Evolutionary conservation across 23 tunicate genomes (phyloP).

Genomic region (Trididemnum miniatum): DNA sequence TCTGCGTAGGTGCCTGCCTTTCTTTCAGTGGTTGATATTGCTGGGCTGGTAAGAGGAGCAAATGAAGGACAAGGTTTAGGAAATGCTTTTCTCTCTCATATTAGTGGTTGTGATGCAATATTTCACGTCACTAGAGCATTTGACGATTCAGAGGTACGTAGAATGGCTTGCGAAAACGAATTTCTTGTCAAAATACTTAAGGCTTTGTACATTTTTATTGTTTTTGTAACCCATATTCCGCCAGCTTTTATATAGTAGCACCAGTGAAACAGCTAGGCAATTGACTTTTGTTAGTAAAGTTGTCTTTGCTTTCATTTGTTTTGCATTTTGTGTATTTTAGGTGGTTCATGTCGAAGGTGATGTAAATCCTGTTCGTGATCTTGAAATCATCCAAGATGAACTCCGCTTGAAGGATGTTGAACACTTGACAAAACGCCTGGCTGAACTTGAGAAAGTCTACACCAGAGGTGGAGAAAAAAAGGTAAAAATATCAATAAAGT

Average conservation of each 20-base stretch:
- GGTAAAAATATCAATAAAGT: no score
- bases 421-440: slow-evolving; percentile 74
- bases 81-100: slow-evolving; percentile 97
- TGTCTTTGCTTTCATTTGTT: no score
- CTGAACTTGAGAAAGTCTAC: slow-evolving; percentile 88
- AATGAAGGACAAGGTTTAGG: slow-evolving; percentile 98
- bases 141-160: slow-evolving; percentile 85
- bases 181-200: no score
- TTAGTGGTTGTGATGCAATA: slow-evolving; percentile 97
- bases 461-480: slow-evolving; percentile 89
- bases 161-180: neutral
- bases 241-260: no score
- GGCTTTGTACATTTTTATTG: no score
- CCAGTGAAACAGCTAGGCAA: no score
- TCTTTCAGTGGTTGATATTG: slow-evolving; percentile 93
- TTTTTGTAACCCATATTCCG: no score
- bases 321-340: slow-evolving; percentile 33
- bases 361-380: slow-evolving; percentile 93
- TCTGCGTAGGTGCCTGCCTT: slow-evolving; percentile 99
- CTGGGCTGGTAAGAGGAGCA: slow-evolving; percentile 99
- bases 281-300: no score
- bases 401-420: slow-evolving; percentile 91
- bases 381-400: slow-evolving; percentile 93
- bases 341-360: slow-evolving; percentile 99
- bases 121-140: slow-evolving; percentile 97